A percentile compares a stretch with the other conserved stretches of the same genome.
Conservation (phyloP, 2,113 vertebrate species). For the Lichenostomus cassidix region DNA sequence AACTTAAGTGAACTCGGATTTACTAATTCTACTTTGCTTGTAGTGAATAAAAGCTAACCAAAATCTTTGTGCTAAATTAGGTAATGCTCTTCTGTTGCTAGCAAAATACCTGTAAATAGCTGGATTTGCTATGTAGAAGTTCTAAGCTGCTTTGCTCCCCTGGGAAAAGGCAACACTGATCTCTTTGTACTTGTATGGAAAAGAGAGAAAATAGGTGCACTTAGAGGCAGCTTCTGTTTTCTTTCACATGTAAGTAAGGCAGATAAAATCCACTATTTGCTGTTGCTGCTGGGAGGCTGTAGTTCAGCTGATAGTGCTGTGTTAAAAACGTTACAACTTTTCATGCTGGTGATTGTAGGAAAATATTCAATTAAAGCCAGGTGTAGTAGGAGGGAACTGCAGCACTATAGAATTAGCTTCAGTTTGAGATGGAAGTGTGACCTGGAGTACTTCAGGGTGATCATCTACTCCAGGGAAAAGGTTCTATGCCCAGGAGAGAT, state of each 20-base stretch:
- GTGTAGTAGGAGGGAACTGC: neutral
- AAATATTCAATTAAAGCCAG: fast-evolving
- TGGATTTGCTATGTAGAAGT: neutral
- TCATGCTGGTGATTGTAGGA: neutral
- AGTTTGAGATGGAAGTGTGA: neutral
- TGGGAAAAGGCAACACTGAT: neutral
- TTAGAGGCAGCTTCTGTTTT: neutral
- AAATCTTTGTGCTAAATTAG: neutral
- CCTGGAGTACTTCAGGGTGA: neutral
- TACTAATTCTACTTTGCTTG: neutral
- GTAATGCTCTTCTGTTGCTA: neutral
- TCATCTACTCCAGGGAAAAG: neutral
- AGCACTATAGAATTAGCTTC: neutral
- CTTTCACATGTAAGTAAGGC: neutral
- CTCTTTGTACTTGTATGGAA: neutral
- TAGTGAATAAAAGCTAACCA: neutral
- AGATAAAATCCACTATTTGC: neutral
- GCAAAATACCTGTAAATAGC: neutral
- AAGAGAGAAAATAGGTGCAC: neutral
- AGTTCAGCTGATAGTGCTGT: neutral
- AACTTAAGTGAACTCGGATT: neutral
- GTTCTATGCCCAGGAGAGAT: neutral
- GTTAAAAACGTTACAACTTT: neutral
- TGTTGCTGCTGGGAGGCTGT: neutral
- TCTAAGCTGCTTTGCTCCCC: neutral